Evolutionary conservation across 2,797 vertebrate species (phyloP), one percentile per base, ranked within the genome.

Genomic region (Thaleichthys pacificus): DNA sequence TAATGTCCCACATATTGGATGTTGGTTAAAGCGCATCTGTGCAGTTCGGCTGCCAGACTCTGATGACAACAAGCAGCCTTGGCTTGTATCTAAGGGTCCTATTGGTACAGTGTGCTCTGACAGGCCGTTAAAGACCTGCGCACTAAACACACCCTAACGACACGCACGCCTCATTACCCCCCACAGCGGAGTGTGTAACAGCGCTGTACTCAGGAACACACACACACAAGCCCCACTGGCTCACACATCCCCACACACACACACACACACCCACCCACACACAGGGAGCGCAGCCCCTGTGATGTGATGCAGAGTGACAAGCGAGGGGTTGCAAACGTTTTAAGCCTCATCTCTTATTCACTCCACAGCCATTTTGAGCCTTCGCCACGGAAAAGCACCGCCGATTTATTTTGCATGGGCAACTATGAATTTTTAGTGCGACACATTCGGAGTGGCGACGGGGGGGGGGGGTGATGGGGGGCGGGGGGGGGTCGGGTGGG

Each of bases 291-390:
- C 72, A 80, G 80, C 75, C 61, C 76, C 61, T 78, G 64, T 89
- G 94, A 95, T 91, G 81, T 92, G 91, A 96, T 94, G 89, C 78
- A 83, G 83, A 83, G 82, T 90, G 93, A 92, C 94, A 94, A 90
- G 81, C 81, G 83, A 89, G 92, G 89, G 89, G 88, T 88, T 89
- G 91, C 84, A 88, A 93, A 92, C 89, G 83, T 24, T 24, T 95
- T 94, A 95, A 87, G 88, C 87, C 88, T 95, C 88, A 87, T 94
- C 81, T 89, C 89, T 89, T 90, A 93, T 94, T 94, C 92, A 91
- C 88, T 93, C 89, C 86, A 82, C 86, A 89, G 89, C 73, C 77
- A 85, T 91, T 93, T 94, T 90, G 88, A 86, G 87, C 87, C 86
- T 2, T 78, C 74, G 84, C 89, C 74, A 65, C 67, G 75, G 78